Evolutionary conservation across 2,888 invertebrate genomes (phyloP).

Genomic region (Caenorhabditis auriculariae): DNA sequence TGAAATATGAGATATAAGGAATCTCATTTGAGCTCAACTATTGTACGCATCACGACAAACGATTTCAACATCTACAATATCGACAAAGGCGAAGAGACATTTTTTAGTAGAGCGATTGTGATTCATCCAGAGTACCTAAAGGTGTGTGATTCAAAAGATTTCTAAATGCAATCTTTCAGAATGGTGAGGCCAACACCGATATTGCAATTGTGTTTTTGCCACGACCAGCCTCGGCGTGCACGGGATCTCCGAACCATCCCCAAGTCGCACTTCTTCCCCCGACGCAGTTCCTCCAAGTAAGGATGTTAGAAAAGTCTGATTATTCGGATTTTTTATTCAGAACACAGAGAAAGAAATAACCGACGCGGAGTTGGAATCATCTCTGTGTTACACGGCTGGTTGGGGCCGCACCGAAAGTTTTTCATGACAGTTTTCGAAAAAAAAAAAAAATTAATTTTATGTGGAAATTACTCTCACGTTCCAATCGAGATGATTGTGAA

Average conservation of each 20-base stretch:
- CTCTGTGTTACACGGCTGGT: constrained; percentile 16
- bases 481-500: constrained; percentile 17
- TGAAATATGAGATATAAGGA: too few relatives aligned
- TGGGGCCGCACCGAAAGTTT: constrained; percentile 17
- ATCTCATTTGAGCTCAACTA: constrained; percentile 8
- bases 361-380: constrained; percentile 6
- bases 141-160: background rate
- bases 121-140: constrained; percentile 5
- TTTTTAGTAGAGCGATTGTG: constrained; percentile 12
- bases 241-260: background rate
- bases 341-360: background rate
- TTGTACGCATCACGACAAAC: constrained; percentile 6
- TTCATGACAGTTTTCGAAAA: background rate
- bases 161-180: constrained; percentile 1
- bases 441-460: constrained; percentile 1
- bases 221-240: constrained; percentile 6
- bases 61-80: constrained; percentile 8
- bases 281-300: background rate
- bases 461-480: constrained; percentile 1
- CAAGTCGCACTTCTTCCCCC: constrained; percentile 13
- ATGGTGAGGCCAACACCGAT: constrained; percentile 16
- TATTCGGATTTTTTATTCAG: too few relatives aligned
- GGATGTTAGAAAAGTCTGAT: too few relatives aligned
- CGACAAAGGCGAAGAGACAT: constrained; percentile 15
- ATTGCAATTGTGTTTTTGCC: constrained; percentile 19